A percentile compares a stretch with the other conserved stretches of the same genome.
These are phyloP conservation scores for Caradrina clavipalpis DNA, from an alignment of 2,888 invertebrate genomes.

Conservation along the genomic window DNA sequence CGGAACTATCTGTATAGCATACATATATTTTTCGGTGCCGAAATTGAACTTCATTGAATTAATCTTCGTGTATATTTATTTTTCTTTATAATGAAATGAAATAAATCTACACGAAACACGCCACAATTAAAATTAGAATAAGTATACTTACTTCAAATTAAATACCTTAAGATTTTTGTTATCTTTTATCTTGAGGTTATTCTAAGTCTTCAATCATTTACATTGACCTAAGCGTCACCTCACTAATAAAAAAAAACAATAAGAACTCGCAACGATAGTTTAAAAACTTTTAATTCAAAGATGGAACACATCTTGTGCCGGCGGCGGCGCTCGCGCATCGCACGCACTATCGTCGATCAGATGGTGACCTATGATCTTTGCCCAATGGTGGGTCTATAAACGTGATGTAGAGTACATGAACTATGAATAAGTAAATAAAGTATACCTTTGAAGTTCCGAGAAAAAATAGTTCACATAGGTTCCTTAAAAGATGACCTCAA, in stretches of 20 bases:
- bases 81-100: too few relatives aligned
- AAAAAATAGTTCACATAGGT: neutral
- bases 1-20: too few relatives aligned
- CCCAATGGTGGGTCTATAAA: conserved; percentile 43
- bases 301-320: conserved; percentile 37
- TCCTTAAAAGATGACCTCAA: neutral
- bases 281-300: conserved; percentile 53
- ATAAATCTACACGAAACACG: too few relatives aligned
- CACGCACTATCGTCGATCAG: conserved; percentile 54
- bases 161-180: conserved; percentile 17
- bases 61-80: too few relatives aligned
- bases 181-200: conserved; percentile 20
- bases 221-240: conserved; percentile 40
- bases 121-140: neutral
- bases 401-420: conserved; percentile 22
- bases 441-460: conserved; percentile 1
- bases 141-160: neutral
- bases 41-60: too few relatives aligned
- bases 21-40: too few relatives aligned
- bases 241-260: conserved; percentile 33
- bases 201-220: conserved; percentile 46
- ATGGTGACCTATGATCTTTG: conserved; percentile 54
- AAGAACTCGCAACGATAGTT: conserved; percentile 22
- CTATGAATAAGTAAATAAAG: conserved; percentile 44
- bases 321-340: conserved; percentile 54